These are phyloP conservation scores for Paramisgurnus dabryanus DNA, from an alignment of 2,113 vertebrate genomes.

Conservation along the genomic window DNA sequence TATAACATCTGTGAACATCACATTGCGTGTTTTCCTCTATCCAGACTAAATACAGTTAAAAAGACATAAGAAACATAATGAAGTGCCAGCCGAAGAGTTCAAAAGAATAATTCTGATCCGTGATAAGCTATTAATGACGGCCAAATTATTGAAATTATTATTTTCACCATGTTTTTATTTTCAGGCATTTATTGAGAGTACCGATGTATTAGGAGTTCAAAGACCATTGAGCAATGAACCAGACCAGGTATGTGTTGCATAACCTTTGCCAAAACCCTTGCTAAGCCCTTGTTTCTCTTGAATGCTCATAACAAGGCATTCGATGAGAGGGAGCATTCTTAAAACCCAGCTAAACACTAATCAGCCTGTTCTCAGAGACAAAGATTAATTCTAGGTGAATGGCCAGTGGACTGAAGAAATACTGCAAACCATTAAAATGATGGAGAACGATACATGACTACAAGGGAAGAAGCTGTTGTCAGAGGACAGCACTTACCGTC, in stretches of 20 bases:
- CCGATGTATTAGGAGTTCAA: too few species aligned
- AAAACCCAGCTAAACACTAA: neutral
- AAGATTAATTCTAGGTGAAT: slow-evolving; percentile 35
- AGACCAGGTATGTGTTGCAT: neutral
- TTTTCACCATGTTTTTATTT: too few species aligned
- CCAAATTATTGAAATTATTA: too few species aligned
- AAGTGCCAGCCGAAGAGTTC: too few species aligned
- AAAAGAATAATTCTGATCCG: too few species aligned
- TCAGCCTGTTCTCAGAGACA: slow-evolving; percentile 15
- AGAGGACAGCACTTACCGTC: slow-evolving; percentile 58
- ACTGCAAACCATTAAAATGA: slow-evolving; percentile 39
- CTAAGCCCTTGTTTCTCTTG: neutral
- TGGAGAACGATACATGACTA: slow-evolving; percentile 23
- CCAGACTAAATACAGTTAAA: too few species aligned
- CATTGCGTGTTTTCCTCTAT: too few species aligned
- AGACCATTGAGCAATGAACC: neutral
- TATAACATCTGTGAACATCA: too few species aligned
- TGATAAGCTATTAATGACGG: too few species aligned
- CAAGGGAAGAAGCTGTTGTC: slow-evolving; percentile 62
- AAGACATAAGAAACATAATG: too few species aligned
- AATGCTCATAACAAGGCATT: neutral
- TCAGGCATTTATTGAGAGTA: too few species aligned
- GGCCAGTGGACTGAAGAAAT: slow-evolving; percentile 22
- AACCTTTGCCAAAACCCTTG: neutral
- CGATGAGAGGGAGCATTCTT: neutral